Base-by-base conservation (phyloP, 2,888 invertebrate genomes). In the Willowsia nigromaculata region DNA sequence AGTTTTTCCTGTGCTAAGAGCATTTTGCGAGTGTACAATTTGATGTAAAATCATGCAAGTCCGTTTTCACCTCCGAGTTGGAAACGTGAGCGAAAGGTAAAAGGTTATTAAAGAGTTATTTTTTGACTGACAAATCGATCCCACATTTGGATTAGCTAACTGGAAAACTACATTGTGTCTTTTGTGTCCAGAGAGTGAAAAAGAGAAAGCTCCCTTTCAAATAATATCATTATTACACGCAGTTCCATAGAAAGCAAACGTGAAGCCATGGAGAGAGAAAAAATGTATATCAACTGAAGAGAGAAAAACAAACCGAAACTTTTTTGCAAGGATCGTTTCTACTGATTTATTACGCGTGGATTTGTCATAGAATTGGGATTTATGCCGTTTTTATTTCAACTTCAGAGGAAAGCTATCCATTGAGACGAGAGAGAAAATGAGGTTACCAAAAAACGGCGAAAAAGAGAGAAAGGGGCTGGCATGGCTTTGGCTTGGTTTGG, bases 321-420 rank as follows among this genome's bases (percentile, higher is more conserved):
- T 40, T 40, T 7, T 40, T 40, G 9, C 40, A 40, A 40, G 40
- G 9, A 40, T 7, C 9, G 50, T 56, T 56, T 65, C 43, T 74
- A 27, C 59, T 85, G 85, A 85, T 89, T 89, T 89, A 89, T 86
- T 86, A 89, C 85, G 89, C 76, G 89, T 82, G 85, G 89, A 85
- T 89, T 89, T 89, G 89, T 89, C 89, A 89, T 86, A 85, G 85
- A 81, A 89, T 82, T 89, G 82, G 85, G 82, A 89, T 89, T 89
- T 89, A 89, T 89, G 88, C 78, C 88, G 83, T 88, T 88, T 88
- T 88, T 88, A 88, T 88, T 88, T 88, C 88, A 88, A 88, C 88
- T 88, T 88, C 88, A 88, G 88, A 47, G 82, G 76, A 88, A 88
- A 74, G 82, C 88, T 88, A 88, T 88, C 76, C 88, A 82, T 88